Conservation (phyloP, 1,140 invertebrate species). For the Cardiocondyla obscurior region DNA sequence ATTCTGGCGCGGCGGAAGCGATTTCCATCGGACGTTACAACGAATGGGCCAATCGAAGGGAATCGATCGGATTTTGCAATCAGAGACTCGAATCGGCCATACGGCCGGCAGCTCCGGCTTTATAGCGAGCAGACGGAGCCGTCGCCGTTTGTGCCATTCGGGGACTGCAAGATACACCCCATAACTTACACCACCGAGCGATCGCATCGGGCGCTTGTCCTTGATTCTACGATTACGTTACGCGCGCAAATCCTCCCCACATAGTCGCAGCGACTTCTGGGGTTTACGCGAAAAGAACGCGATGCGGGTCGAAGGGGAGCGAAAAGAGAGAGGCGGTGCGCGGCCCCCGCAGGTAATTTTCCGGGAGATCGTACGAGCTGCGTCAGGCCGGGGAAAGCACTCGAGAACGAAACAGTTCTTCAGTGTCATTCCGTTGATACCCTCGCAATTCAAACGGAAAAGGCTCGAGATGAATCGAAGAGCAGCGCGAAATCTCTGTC, state of each 20-base stretch:
- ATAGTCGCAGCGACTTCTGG: background rate
- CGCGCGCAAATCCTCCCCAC: background rate
- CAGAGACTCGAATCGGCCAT: constrained; percentile 59
- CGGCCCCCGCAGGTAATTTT: constrained; percentile 65
- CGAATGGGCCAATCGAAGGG: constrained; percentile 66
- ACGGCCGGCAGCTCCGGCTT: constrained; percentile 17
- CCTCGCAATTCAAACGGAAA: constrained; percentile 60
- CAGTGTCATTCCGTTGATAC: constrained; percentile 65
- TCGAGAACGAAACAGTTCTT: constrained; percentile 69
- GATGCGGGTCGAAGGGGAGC: background rate
- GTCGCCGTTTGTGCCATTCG: constrained; percentile 6
- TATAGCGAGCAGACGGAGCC: background rate
- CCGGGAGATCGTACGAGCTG: constrained; percentile 57
- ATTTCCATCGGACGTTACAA: constrained; percentile 73
- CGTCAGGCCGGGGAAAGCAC: constrained; percentile 44
- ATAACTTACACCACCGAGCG: constrained; percentile 40
- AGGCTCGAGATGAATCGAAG: constrained; percentile 55
- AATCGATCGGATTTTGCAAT: constrained; percentile 66
- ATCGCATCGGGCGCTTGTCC: constrained; percentile 31
- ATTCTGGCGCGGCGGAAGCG: constrained; percentile 54
- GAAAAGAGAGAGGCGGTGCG: background rate
- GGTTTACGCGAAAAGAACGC: constrained; percentile 5
- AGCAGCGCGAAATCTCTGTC: constrained; percentile 55
- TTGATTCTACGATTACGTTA: constrained; percentile 42
- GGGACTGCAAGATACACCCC: constrained; percentile 32